phyloP scores from a whole-genome alignment of 2,888 invertebrate genomes.

The Invenusta paracnida region DNA sequence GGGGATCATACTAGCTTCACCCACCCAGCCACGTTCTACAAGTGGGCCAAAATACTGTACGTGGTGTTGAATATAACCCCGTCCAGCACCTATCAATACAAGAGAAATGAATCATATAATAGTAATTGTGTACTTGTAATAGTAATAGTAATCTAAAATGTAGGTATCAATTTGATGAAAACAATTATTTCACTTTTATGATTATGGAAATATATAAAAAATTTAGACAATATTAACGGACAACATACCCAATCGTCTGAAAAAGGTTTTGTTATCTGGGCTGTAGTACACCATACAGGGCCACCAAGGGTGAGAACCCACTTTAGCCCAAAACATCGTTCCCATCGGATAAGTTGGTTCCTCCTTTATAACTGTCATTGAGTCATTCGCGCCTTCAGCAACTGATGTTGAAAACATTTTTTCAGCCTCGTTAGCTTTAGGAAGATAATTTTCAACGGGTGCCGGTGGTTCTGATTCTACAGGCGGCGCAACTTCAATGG shows the following conservation, averaged over 20 bases:
- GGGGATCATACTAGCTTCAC: slow-evolving; percentile 1
- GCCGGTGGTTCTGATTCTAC: neutral
- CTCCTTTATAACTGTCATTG: neutral
- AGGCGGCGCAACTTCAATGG: neutral
- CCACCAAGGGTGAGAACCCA: slow-evolving; percentile 45
- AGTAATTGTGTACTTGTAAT: too few species aligned
- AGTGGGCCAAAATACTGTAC: slow-evolving; percentile 44
- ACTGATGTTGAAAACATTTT: neutral
- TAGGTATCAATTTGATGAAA: too few species aligned
- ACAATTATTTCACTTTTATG: too few species aligned
- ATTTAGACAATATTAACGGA: too few species aligned
- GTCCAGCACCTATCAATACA: neutral
- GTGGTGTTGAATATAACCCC: slow-evolving; percentile 16
- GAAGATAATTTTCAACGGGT: neutral
- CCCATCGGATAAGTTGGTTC: slow-evolving; percentile 34
- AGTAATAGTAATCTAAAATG: too few species aligned
- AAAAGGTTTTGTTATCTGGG: slow-evolving; percentile 27
- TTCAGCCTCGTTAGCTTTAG: neutral
- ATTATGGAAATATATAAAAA: too few species aligned
- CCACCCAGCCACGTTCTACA: slow-evolving; percentile 43
- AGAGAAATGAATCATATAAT: too few species aligned
- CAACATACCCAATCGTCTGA: neutral
- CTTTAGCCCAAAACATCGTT: slow-evolving; percentile 45
- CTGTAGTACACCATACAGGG: slow-evolving; percentile 44
- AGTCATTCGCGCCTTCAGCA: neutral